phyloP scores from a whole-genome alignment of 2,888 invertebrate genomes.

The Schizotus pectinicornis region DNA sequence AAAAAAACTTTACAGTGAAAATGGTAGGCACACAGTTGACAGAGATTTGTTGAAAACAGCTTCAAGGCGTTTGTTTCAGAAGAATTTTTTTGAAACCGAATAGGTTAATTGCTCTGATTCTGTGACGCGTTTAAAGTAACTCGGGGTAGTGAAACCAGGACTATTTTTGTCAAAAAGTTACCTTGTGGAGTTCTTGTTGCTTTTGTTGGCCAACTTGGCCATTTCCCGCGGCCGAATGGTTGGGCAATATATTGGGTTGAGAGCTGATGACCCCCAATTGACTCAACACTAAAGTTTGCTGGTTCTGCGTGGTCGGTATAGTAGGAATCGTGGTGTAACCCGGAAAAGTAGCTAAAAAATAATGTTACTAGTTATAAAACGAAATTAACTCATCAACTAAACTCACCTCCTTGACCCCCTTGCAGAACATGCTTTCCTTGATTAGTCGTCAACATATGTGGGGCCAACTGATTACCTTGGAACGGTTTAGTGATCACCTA shows the following conservation, averaged over 20 bases:
- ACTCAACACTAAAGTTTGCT: slow-evolving; percentile 79
- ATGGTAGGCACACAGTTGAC: too few relatives aligned
- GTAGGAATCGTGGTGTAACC: slow-evolving; percentile 82
- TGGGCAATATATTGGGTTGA: slow-evolving; percentile 70
- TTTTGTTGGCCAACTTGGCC: slow-evolving; percentile 63
- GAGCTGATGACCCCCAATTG: slow-evolving; percentile 74
- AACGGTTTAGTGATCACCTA: slow-evolving; percentile 87
- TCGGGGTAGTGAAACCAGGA: too few relatives aligned
- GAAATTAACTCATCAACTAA: neutral
- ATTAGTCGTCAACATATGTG: slow-evolving; percentile 81
- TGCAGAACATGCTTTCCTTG: slow-evolving; percentile 77
- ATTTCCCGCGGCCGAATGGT: slow-evolving; percentile 62
- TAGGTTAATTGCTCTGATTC: too few relatives aligned
- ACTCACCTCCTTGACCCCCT: slow-evolving; percentile 66
- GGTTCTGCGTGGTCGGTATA: slow-evolving; percentile 74
- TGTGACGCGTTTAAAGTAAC: too few relatives aligned
- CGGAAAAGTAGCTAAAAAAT: slow-evolving; percentile 65
- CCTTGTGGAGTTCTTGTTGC: slow-evolving; percentile 71
- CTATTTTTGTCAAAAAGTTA: slow-evolving; percentile 44
- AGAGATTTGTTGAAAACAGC: too few relatives aligned
- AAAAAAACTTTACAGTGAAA: too few relatives aligned
- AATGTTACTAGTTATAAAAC: neutral
- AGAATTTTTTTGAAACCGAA: too few relatives aligned
- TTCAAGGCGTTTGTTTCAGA: too few relatives aligned
- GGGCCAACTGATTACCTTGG: slow-evolving; percentile 76